phyloP scores from a whole-genome alignment of 2,113 vertebrate genomes.

The Leptodactylus fuscus region DNA sequence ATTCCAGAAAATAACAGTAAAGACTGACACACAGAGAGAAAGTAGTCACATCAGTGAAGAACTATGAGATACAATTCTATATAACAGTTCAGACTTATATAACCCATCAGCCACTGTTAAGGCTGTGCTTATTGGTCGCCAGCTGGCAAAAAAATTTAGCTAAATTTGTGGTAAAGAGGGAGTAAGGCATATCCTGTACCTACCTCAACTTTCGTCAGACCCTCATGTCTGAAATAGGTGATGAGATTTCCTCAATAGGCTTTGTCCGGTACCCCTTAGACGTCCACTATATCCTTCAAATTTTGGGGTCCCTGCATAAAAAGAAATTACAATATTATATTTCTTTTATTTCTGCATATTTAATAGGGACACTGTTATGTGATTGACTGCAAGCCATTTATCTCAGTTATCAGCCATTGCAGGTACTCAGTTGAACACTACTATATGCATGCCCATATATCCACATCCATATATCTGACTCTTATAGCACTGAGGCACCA shows the following conservation, averaged over 20 bases:
- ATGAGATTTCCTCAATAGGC: neutral
- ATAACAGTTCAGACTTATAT: too few species aligned
- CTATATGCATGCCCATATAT: too few species aligned
- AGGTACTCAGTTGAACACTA: neutral
- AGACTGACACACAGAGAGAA: neutral
- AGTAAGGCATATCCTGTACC: neutral
- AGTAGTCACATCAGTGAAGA: neutral
- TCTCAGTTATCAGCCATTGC: neutral
- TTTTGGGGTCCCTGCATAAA: neutral
- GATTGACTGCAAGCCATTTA: neutral
- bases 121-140: too few species aligned
- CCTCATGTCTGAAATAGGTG: neutral
- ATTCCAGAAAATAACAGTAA: neutral
- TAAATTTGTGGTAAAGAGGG: too few species aligned
- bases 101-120: too few species aligned
- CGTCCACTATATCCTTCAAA: neutral
- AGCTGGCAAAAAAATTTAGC: too few species aligned
- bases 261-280: neutral
- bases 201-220: conserved; percentile 7
- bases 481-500: too few species aligned
- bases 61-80: neutral
- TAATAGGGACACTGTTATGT: too few species aligned
- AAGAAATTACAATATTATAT: neutral
- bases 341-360: too few species aligned
- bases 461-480: too few species aligned